phyloP scores from a whole-genome alignment of 2,113 vertebrate species.

The Oreochromis niloticus region DNA sequence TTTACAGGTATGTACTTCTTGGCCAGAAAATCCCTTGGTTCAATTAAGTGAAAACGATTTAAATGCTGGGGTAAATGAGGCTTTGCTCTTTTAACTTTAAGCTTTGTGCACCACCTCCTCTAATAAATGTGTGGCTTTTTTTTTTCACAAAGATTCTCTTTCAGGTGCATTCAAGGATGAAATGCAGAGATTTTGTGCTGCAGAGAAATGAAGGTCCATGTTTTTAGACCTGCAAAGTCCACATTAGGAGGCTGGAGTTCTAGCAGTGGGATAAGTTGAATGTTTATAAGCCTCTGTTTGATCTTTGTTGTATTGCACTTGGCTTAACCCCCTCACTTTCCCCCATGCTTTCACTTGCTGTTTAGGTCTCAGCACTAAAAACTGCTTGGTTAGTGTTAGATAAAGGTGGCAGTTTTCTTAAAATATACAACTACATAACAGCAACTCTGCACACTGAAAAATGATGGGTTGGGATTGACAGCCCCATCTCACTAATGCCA shows the following conservation, averaged over 20 bases:
- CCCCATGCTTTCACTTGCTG: not conserved
- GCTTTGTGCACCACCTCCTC: not conserved
- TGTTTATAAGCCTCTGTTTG: not conserved
- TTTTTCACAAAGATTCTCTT: not conserved
- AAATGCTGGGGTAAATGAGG: not conserved
- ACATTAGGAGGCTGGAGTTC: not conserved
- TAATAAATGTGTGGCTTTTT: not conserved
- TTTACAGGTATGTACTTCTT: not conserved
- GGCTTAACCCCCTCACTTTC: not conserved
- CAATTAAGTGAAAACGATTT: not conserved
- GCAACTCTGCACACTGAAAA: not conserved
- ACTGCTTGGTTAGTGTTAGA: not conserved
- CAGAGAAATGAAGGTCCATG: not conserved
- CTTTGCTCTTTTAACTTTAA: not conserved
- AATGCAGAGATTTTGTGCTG: not conserved
- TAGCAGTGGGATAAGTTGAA: not conserved
- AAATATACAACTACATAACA: not conserved
- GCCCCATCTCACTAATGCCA: not conserved
- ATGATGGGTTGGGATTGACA: not conserved
- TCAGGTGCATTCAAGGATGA: not conserved
- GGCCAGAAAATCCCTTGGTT: not conserved
- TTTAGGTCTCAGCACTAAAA: not conserved
- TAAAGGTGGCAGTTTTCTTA: not conserved
- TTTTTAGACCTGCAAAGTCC: not conserved
- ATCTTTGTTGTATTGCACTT: not conserved